These are phyloP conservation scores for Intellagama lesueurii DNA, from an alignment of 2,797 vertebrate species.

Conservation along the genomic window DNA sequence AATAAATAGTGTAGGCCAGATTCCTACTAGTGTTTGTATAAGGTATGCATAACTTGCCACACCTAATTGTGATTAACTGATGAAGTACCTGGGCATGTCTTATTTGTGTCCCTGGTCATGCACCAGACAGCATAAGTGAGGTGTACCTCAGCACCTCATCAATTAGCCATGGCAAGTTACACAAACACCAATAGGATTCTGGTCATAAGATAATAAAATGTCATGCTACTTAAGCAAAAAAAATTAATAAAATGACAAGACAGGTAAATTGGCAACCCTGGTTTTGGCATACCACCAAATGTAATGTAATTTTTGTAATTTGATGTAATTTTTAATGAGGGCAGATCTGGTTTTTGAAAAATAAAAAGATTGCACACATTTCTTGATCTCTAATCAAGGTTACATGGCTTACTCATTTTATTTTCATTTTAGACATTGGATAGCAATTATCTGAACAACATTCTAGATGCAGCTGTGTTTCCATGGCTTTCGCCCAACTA, in stretches of 20 bases:
- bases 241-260: background rate
- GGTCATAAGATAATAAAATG: background rate
- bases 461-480: background rate
- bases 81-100: too few species aligned
- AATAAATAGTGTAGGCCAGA: background rate
- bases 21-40: too few species aligned
- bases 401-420: background rate
- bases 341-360: slow-evolving; percentile 15
- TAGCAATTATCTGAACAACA: slow-evolving; percentile 4
- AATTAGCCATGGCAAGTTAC: too few species aligned
- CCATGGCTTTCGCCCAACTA: background rate
- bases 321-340: slow-evolving; percentile 12
- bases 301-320: background rate
- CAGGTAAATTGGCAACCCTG: background rate
- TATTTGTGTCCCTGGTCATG: too few species aligned
- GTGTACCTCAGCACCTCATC: too few species aligned
- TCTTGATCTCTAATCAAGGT: slow-evolving; percentile 20
- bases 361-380: background rate
- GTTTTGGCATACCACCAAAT: too few species aligned
- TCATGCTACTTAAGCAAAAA: background rate
- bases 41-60: too few species aligned
- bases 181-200: too few species aligned
- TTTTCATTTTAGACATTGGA: slow-evolving; percentile 6
- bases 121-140: too few species aligned
- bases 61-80: too few species aligned